Percentiles rank a stretch among this genome's conserved stretches.
Evolutionary conservation across 2,888 invertebrate species (phyloP).

Genomic region (Drosophila helvetica): DNA sequence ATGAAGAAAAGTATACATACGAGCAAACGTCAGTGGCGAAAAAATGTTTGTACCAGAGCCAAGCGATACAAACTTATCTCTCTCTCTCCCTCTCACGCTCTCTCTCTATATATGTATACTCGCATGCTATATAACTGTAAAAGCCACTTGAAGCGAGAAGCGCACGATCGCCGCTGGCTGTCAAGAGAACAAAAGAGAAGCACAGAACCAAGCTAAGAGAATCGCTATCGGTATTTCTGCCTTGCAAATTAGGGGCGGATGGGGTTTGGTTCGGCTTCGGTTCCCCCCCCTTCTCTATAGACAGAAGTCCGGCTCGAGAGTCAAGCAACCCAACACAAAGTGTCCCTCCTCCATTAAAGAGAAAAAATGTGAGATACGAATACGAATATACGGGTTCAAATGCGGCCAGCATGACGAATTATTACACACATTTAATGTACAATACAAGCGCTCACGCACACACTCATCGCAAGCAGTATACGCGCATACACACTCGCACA

Average conservation of each 20-base stretch:
- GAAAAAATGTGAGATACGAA: conserved; percentile 18
- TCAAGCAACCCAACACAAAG: neutral
- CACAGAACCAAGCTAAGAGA: conserved; percentile 34
- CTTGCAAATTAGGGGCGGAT: conserved; percentile 73
- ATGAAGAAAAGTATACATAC: conserved; percentile 28
- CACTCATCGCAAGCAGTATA: neutral
- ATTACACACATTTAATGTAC: conserved; percentile 70
- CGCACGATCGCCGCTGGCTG: conserved; percentile 52
- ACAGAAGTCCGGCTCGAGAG: neutral
- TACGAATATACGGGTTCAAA: conserved; percentile 74
- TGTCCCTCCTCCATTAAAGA: neutral
- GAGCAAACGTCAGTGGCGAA: conserved; percentile 63
- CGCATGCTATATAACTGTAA: conserved; percentile 66
- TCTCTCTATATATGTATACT: conserved; percentile 14
- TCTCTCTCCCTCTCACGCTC: conserved; percentile 19
- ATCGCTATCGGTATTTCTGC: conserved; percentile 21
- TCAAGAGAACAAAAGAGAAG: conserved; percentile 20
- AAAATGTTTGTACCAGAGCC: conserved; percentile 75
- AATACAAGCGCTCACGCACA: conserved; percentile 39
- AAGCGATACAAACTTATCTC: conserved; percentile 62
- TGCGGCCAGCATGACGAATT: conserved; percentile 78
- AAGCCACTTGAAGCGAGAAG: conserved; percentile 65
- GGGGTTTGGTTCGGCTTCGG: conserved; percentile 25
- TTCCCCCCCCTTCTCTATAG: neutral
- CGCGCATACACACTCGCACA: conserved; percentile 19